Base-by-base conservation (phyloP, 2,797 vertebrate genomes). In the Periophthalmus magnuspinnatus region DNA sequence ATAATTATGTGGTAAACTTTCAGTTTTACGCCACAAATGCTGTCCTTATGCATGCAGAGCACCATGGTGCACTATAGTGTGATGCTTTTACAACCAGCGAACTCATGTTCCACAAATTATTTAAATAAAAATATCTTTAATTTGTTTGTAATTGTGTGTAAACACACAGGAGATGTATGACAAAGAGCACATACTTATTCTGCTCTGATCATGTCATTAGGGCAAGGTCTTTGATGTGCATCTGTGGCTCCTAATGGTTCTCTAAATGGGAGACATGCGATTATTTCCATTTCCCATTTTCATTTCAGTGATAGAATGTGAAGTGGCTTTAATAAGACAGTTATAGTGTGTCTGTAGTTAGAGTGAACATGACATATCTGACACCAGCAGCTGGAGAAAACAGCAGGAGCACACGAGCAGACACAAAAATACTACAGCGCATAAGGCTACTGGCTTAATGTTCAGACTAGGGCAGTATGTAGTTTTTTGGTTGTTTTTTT, bases 201-300 rank as follows among this genome's bases (percentile, higher is more conserved):
- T 55, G 9, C 21, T 13, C 22, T 57, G 67, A 34, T 61, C 21
- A 56, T 54, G 19, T 54, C 19, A 52, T 34, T 36, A 24, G 19
- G 52, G 24, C 17, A 47, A 67, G 59, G 28, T 65, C 74, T 81
- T 74, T 77, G 74, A 81, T 75, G 68, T 55, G 58, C 17, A 24
- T 61, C 67, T 54, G 14, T 59, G 57, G 57, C 60, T 67, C 70
- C 58, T 61, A 66, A 70, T 69, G 70, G 64, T 66, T 22, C 21
- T 68, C 63, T 67, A 72, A 81, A 76, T 76, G 57, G 80, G 70
- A 75, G 76, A 69, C 71, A 68, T 75, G 50, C 2, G 52, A 77
- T 75, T 71, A 75, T 79, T 75, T 77, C 54, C 56, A 67, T 28
- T 28, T 28, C 28, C 50, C 3, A 66, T 61, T 56, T 65, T 68